Percentiles rank a stretch among this genome's conserved stretches.
These are phyloP conservation scores for Lophochroa leadbeateri DNA, from an alignment of 2,113 vertebrate species.

Conservation along the genomic window DNA sequence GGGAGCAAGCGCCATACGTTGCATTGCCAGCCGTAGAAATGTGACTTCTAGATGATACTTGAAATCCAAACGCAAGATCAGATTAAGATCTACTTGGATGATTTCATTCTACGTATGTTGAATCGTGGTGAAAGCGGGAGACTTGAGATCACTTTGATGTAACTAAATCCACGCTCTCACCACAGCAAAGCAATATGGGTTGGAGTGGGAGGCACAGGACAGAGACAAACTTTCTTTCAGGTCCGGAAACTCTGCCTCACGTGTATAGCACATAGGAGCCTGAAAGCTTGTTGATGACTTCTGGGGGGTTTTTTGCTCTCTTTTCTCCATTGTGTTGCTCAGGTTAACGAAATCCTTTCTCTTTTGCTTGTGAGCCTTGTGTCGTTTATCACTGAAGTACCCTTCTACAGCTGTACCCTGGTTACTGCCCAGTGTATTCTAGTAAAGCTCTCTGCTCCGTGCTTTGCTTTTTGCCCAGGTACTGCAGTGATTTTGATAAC, in stretches of 20 bases:
- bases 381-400: background rate
- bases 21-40: background rate
- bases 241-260: conserved; percentile 29
- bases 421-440: background rate
- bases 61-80: background rate
- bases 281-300: background rate
- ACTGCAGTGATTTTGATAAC: background rate
- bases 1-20: accelerated
- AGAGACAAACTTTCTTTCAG: background rate
- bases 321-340: background rate
- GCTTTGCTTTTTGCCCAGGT: background rate
- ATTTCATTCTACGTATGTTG: background rate
- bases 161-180: background rate
- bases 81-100: background rate
- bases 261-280: background rate
- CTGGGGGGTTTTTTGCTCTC: accelerated
- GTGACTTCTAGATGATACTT: background rate
- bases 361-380: background rate
- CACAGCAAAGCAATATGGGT: conserved; percentile 19
- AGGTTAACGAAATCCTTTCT: background rate
- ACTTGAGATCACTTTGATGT: background rate
- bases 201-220: conserved; percentile 13
- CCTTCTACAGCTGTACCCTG: background rate
- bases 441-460: background rate
- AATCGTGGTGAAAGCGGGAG: background rate